These are phyloP conservation scores for Eriocheir sinensis DNA, from an alignment of 1,140 invertebrate genomes.

Conservation along the genomic window DNA sequence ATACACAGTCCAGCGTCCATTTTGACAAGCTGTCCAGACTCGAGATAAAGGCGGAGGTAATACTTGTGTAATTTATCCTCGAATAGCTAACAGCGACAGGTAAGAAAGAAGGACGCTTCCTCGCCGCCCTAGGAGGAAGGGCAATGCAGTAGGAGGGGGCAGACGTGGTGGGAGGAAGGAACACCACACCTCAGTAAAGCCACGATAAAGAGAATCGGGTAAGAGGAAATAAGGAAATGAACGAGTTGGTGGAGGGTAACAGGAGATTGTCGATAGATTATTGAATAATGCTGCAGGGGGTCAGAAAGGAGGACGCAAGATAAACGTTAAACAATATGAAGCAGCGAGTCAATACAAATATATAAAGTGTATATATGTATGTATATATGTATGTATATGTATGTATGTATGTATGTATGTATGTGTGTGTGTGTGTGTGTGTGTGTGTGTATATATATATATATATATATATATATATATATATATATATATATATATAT, in stretches of 20 bases:
- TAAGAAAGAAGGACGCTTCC: not conserved
- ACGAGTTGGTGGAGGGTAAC: not conserved
- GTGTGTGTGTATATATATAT: constrained; percentile 46
- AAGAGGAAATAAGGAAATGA: not conserved
- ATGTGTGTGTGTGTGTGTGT: constrained; percentile 38
- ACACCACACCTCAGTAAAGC: not conserved
- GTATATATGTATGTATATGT: constrained; percentile 42
- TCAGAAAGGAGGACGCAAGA: not conserved
- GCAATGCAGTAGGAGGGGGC: not conserved
- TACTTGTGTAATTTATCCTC: constrained; percentile 2
- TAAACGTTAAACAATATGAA: too few species aligned
- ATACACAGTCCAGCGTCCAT: not conserved
- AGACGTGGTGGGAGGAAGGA: not conserved
- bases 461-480: constrained; percentile 47
- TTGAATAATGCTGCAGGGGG: not conserved
- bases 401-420: not conserved
- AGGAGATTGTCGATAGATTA: not conserved
- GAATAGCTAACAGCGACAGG: not conserved
- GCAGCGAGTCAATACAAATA: not conserved
- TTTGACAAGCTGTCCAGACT: constrained; percentile 27
- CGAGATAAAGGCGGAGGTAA: not conserved
- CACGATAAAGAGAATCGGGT: not conserved
- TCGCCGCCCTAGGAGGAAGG: not conserved
- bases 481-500: constrained; percentile 26
- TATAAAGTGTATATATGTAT: constrained; percentile 45